These are phyloP conservation scores for Temnothorax ravouxi DNA, from an alignment of 2,888 invertebrate genomes.

Conservation along the genomic window DNA sequence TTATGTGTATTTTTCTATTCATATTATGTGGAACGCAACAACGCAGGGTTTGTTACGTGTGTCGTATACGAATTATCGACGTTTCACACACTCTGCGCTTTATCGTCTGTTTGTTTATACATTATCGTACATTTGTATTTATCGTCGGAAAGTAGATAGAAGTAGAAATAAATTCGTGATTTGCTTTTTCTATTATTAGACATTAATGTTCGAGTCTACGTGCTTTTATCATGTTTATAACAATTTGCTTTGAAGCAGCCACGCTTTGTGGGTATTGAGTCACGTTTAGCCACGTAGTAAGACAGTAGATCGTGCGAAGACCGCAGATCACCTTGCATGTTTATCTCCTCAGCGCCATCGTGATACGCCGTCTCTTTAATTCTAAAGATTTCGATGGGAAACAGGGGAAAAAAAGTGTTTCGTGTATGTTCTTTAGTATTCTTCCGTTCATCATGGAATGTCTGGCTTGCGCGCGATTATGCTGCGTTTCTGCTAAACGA, in stretches of 20 bases:
- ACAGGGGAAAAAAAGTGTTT: neutral
- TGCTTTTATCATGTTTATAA: constrained; percentile 1
- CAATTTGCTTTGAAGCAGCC: neutral
- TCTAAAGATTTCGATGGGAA: neutral
- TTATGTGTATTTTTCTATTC: neutral
- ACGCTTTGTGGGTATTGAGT: neutral
- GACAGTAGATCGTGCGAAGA: neutral
- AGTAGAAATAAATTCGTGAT: constrained; percentile 11
- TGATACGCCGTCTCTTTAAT: neutral
- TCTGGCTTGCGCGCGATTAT: constrained; percentile 28
- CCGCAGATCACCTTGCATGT: neutral
- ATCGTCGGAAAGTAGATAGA: neutral
- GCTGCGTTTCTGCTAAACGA: constrained; percentile 27
- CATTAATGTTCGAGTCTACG: neutral
- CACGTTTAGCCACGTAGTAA: neutral
- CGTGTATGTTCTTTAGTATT: constrained; percentile 22
- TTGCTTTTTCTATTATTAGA: neutral
- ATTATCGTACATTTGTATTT: neutral
- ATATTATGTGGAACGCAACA: neutral
- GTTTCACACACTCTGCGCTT: constrained; percentile 5
- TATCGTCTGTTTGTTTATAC: neutral
- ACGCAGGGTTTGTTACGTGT: neutral
- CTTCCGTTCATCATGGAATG: constrained; percentile 45
- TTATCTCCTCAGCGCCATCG: neutral
- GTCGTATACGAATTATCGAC: neutral